phyloP scores from a whole-genome alignment of 1,140 invertebrate genomes.

The Drosophila tristis region DNA sequence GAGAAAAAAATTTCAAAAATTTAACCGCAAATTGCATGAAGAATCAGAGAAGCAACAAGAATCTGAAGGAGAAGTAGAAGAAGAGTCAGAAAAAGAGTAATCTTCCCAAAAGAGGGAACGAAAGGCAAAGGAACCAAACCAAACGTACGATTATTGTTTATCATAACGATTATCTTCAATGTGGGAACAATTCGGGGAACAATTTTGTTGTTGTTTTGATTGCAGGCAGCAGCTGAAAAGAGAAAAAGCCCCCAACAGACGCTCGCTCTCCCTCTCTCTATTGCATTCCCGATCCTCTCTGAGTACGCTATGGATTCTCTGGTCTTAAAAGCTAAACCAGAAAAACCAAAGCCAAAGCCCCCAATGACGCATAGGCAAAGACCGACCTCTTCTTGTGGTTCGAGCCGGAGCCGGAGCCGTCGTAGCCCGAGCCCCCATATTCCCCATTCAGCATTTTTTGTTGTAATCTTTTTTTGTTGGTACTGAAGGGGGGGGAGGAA shows the following conservation, averaged over 20 bases:
- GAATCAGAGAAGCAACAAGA: neutral
- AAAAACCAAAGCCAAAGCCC: constrained; percentile 25
- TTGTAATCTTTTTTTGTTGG: constrained; percentile 18
- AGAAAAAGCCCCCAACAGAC: constrained; percentile 7
- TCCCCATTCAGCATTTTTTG: constrained; percentile 64
- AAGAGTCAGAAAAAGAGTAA: constrained; percentile 37
- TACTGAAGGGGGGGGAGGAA: constrained; percentile 36
- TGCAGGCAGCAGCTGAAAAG: constrained; percentile 42
- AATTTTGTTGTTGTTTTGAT: constrained; percentile 53
- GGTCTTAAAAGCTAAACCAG: constrained; percentile 6
- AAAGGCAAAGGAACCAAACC: too few species aligned
- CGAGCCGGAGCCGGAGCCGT: too few species aligned
- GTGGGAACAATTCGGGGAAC: constrained; percentile 6
- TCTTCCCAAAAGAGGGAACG: constrained; percentile 27
- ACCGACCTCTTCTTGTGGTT: constrained; percentile 8
- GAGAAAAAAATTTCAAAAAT: neutral
- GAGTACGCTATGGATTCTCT: neutral
- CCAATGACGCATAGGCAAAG: constrained; percentile 56
- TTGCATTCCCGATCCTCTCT: constrained; percentile 39
- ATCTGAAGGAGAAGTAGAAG: constrained; percentile 6
- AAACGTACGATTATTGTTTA: constrained; percentile 64
- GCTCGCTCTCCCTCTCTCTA: constrained; percentile 19
- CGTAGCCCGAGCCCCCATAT: constrained; percentile 12
- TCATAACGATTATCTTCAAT: constrained; percentile 66
- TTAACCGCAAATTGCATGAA: constrained; percentile 36